Conservation (phyloP, 2,797 vertebrate genomes). For the Xiphophorus birchmanni region DNA sequence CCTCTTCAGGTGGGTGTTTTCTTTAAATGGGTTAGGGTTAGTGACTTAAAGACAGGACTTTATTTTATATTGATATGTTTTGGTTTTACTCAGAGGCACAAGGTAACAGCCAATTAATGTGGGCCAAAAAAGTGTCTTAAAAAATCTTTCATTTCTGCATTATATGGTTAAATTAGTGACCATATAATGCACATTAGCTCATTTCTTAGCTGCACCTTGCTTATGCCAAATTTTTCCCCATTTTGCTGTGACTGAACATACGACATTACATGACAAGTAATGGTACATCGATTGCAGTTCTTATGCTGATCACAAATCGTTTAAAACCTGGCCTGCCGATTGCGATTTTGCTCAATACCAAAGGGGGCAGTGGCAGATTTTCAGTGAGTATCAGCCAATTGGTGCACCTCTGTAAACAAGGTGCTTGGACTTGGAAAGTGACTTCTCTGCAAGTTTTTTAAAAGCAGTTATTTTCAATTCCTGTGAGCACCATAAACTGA, state of each 20-base stretch:
- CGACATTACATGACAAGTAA: neutral
- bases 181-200: neutral
- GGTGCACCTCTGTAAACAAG: too few relatives aligned
- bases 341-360: too few relatives aligned
- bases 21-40: too few relatives aligned
- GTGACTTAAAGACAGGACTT: neutral
- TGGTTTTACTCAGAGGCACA: neutral
- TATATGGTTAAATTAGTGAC: neutral
- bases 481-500: neutral
- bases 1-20: neutral
- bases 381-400: too few relatives aligned
- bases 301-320: too few relatives aligned
- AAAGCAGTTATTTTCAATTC: neutral
- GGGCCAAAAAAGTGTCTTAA: neutral
- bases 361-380: too few relatives aligned
- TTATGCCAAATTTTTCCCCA: neutral
- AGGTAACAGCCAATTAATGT: neutral
- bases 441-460: too few relatives aligned
- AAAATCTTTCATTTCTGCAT: neutral
- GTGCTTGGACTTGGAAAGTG: neutral
- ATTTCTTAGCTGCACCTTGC: neutral
- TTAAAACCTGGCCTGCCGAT: too few relatives aligned
- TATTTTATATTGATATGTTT: neutral
- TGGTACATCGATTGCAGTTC: neutral
- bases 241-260: neutral